These are phyloP conservation scores for Palythoa grandis DNA, from an alignment of 92 coral and sea anemone genomes.

Conservation along the genomic window DNA sequence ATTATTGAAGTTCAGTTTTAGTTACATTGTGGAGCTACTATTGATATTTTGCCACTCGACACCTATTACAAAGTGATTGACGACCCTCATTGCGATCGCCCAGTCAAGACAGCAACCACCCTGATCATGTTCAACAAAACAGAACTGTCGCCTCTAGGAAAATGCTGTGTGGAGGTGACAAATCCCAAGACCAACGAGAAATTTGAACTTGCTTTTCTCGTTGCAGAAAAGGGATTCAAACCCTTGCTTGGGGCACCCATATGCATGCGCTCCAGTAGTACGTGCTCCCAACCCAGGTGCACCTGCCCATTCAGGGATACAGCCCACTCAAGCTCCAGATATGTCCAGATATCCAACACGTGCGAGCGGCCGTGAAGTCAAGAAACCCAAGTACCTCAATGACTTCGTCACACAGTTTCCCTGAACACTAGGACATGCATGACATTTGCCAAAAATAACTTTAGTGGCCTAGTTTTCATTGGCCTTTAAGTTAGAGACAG, in stretches of 20 bases:
- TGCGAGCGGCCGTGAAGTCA: constrained; percentile 19
- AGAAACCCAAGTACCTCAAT: background rate
- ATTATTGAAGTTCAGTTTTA: background rate
- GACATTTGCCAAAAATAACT: background rate
- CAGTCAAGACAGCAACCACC: background rate
- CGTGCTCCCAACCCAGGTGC: constrained; percentile 14
- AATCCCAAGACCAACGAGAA: background rate
- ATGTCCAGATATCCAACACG: background rate
- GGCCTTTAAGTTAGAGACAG: background rate
- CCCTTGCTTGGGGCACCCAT: background rate
- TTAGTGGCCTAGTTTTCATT: too few relatives aligned
- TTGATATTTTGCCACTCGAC: background rate
- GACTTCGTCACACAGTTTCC: too few relatives aligned
- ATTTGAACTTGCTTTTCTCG: too few relatives aligned
- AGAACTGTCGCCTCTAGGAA: background rate
- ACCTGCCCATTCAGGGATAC: constrained; percentile 9
- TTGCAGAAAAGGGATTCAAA: too few relatives aligned
- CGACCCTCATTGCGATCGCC: background rate
- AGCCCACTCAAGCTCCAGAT: constrained; percentile 21
- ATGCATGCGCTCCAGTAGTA: constrained; percentile 7
- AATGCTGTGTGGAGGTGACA: too few relatives aligned
- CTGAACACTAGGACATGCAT: background rate
- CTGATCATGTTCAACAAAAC: background rate
- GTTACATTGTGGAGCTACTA: background rate
- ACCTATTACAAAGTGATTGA: background rate